phyloP scores from a whole-genome alignment of 92 coral and sea anemone genomes.

The Blastomussa wellsi region DNA sequence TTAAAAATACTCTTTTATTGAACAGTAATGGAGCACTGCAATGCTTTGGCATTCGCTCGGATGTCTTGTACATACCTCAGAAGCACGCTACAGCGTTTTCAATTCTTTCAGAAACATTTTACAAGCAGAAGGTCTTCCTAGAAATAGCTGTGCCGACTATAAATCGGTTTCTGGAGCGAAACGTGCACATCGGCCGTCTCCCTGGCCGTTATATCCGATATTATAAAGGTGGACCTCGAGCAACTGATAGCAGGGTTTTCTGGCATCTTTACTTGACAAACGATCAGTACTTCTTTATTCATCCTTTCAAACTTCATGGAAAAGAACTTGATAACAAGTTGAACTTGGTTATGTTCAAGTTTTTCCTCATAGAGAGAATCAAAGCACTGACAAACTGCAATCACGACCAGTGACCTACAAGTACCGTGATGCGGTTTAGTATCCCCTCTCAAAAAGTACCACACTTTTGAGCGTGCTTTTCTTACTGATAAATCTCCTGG shows the following conservation, averaged over 20 bases:
- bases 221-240: conserved; percentile 63
- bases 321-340: conserved; percentile 69
- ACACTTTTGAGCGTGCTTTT: no score
- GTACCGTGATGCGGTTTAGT: no score
- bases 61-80: conserved; percentile 73
- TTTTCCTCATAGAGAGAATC: conserved; percentile 64
- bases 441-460: no score
- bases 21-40: conserved; percentile 73
- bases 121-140: conserved; percentile 66
- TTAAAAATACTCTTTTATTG: conserved; percentile 45
- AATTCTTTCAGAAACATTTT: conserved; percentile 64
- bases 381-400: conserved; percentile 46
- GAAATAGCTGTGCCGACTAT: conserved; percentile 87
- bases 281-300: conserved; percentile 71
- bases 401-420: no score
- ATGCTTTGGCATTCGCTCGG: conserved; percentile 86
- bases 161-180: conserved; percentile 61
- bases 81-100: conserved; percentile 68
- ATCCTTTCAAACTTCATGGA: conserved; percentile 82
- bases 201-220: conserved; percentile 76
- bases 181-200: conserved; percentile 54
- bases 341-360: conserved; percentile 68
- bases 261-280: conserved; percentile 82
- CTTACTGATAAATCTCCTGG: no score
- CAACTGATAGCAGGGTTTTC: conserved; percentile 82